phyloP scores from a whole-genome alignment of 2,797 vertebrate genomes.

The Phataginus tricuspis region DNA sequence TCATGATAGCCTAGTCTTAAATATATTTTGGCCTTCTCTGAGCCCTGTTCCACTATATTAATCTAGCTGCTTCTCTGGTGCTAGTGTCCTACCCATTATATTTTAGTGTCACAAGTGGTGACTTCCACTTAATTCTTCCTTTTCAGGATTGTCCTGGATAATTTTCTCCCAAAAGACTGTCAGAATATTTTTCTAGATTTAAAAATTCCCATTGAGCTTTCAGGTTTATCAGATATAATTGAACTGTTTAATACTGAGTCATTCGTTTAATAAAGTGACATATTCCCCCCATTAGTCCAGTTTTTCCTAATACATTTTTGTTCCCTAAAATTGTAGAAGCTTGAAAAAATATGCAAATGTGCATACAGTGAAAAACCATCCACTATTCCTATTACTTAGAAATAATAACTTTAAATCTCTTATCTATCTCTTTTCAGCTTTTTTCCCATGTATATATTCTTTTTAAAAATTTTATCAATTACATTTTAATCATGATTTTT shows the following conservation, averaged over 20 bases:
- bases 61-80: background rate
- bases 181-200: conserved; percentile 21
- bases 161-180: background rate
- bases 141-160: background rate
- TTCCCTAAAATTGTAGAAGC: background rate
- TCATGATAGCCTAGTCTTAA: background rate
- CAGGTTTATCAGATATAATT: background rate
- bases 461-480: background rate
- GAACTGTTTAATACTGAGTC: background rate
- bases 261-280: conserved; percentile 33
- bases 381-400: background rate
- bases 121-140: background rate
- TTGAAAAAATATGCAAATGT: conserved; percentile 17
- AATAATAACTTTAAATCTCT: conserved; percentile 13
- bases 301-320: background rate
- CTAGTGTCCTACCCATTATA: background rate
- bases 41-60: background rate
- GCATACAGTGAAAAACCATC: background rate
- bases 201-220: background rate
- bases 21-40: background rate
- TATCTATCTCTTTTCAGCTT: background rate
- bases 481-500: background rate
- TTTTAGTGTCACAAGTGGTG: background rate
- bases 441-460: background rate
- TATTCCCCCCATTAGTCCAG: background rate